These are phyloP conservation scores for Oryzias melastigma DNA, from an alignment of 2,113 vertebrate species.

Conservation along the genomic window DNA sequence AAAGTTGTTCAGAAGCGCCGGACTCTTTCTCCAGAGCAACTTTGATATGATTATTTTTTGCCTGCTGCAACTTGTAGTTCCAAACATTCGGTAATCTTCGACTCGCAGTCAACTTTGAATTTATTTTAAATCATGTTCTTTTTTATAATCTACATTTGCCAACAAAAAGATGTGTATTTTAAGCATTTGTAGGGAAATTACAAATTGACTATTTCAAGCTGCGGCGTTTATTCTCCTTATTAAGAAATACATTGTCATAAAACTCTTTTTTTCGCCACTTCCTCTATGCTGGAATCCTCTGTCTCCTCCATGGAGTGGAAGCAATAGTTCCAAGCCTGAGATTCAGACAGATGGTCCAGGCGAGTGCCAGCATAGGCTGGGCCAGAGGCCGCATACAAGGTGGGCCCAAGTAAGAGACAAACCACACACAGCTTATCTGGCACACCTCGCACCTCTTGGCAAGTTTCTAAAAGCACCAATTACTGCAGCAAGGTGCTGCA, in stretches of 20 bases:
- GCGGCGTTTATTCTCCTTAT: not conserved
- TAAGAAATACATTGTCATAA: not conserved
- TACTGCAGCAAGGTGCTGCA: slow-evolving; percentile 53
- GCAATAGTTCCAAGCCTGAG: slow-evolving; percentile 29
- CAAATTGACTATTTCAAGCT: not conserved
- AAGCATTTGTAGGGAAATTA: too few species aligned
- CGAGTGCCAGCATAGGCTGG: slow-evolving; percentile 53
- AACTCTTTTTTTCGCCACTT: slow-evolving; percentile 17
- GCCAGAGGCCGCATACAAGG: slow-evolving; percentile 54
- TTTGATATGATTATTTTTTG: too few species aligned
- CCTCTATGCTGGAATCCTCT: slow-evolving; percentile 17
- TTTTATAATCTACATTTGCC: too few species aligned
- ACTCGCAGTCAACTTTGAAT: too few species aligned
- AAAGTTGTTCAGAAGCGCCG: too few species aligned
- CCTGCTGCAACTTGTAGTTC: too few species aligned
- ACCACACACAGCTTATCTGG: slow-evolving; percentile 67
- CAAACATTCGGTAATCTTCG: too few species aligned
- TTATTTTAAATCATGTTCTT: too few species aligned
- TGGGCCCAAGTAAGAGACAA: slow-evolving; percentile 62
- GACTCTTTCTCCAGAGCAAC: too few species aligned
- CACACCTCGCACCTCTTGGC: slow-evolving; percentile 56
- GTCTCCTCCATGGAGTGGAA: slow-evolving; percentile 1
- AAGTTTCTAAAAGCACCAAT: slow-evolving; percentile 63
- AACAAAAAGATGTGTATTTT: too few species aligned
- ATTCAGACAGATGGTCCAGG: slow-evolving; percentile 66